These are phyloP conservation scores for Thunnus maccoyii DNA, from an alignment of 2,113 vertebrate species.

Conservation along the genomic window DNA sequence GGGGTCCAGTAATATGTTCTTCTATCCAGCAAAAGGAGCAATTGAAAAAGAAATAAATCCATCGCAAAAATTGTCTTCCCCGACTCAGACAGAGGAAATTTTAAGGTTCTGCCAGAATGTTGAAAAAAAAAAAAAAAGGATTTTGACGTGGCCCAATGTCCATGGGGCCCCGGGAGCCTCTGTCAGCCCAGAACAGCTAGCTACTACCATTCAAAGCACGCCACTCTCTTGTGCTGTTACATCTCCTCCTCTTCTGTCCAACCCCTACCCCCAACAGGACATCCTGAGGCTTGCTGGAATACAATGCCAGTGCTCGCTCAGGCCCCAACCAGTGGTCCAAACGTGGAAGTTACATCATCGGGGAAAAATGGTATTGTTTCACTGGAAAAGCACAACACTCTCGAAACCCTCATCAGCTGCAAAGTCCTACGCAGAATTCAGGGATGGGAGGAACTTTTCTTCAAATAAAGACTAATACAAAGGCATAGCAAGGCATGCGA, in stretches of 20 bases:
- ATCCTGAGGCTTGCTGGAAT: constrained; percentile 95
- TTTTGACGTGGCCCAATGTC: background rate
- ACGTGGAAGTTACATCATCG: constrained; percentile 88
- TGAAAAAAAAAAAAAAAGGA: background rate
- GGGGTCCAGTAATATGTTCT: background rate
- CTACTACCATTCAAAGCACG: constrained; percentile 56
- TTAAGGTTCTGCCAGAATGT: background rate
- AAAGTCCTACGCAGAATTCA: constrained; percentile 14
- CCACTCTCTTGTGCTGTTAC: constrained; percentile 36
- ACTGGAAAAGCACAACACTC: constrained; percentile 72
- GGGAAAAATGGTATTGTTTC: constrained; percentile 86
- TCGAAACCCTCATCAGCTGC: constrained; percentile 60
- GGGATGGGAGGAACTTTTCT: background rate
- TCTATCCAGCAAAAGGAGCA: constrained; percentile 1
- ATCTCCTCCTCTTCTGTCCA: constrained; percentile 79
- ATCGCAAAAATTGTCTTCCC: background rate
- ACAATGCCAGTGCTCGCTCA: constrained; percentile 90
- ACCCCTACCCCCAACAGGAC: constrained; percentile 91
- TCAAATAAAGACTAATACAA: background rate
- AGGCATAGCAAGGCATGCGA: background rate
- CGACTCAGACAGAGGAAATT: background rate
- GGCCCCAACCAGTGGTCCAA: constrained; percentile 86
- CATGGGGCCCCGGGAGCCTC: constrained; percentile 23
- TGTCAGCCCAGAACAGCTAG: constrained; percentile 27
- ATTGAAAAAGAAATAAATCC: constrained; percentile 11